Conservation (phyloP, 2,888 invertebrate genomes). For the Acanthopleura granulata region DNA sequence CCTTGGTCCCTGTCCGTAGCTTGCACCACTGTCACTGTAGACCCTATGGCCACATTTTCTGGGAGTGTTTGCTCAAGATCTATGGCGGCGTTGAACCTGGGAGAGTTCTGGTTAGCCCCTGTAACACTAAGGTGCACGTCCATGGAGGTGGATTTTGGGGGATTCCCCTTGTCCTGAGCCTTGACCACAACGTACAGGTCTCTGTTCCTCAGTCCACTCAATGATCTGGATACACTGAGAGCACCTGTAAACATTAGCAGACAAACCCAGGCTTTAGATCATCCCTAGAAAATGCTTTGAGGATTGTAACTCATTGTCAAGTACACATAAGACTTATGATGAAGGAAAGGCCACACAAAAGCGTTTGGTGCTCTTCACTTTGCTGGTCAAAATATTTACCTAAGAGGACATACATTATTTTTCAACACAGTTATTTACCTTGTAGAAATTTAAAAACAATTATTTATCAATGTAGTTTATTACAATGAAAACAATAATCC, state of each 20-base stretch:
- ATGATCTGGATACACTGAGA: slow-evolving; percentile 77
- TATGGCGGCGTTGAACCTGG: slow-evolving; percentile 80
- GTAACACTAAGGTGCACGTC: slow-evolving; percentile 75
- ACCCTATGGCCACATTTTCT: slow-evolving; percentile 90
- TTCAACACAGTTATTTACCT: too few relatives aligned
- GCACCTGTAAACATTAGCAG: slow-evolving; percentile 72
- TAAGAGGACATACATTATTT: too few relatives aligned
- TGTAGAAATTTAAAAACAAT: too few relatives aligned
- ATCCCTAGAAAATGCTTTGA: too few relatives aligned
- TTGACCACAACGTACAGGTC: slow-evolving; percentile 79
- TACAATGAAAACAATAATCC: too few relatives aligned
- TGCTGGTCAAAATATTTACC: too few relatives aligned
- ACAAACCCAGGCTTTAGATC: background rate
- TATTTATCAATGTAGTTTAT: too few relatives aligned
- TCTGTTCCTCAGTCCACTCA: slow-evolving; percentile 71
- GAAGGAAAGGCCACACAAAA: too few relatives aligned
- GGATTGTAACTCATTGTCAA: too few relatives aligned
- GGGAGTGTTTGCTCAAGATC: slow-evolving; percentile 92
- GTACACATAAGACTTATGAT: too few relatives aligned
- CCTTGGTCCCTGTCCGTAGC: slow-evolving; percentile 89
- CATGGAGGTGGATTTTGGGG: slow-evolving; percentile 85
- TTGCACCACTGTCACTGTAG: slow-evolving; percentile 83
- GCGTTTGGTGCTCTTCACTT: too few relatives aligned
- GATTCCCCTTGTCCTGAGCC: slow-evolving; percentile 89
- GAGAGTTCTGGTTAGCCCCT: slow-evolving; percentile 84